These are phyloP conservation scores for Drosophila hamatofila DNA, from an alignment of 2,888 invertebrate species.

Conservation along the genomic window DNA sequence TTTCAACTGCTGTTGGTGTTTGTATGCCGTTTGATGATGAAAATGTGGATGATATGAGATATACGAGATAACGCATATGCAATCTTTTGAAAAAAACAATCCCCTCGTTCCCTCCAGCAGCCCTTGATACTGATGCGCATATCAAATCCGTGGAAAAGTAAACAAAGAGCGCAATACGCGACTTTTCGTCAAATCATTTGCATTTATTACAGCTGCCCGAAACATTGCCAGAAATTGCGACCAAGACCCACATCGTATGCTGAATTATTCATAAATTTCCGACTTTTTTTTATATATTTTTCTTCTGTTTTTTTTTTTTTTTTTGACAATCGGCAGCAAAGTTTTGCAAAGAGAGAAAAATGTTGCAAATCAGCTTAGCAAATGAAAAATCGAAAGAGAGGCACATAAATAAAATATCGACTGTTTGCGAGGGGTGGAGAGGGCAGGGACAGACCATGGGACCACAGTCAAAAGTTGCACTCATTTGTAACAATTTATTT, in stretches of 20 bases:
- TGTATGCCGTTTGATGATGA: constrained; percentile 10
- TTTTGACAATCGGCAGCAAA: constrained; percentile 43
- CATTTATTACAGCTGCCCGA: constrained; percentile 59
- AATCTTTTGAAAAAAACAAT: background rate
- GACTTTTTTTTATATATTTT: background rate
- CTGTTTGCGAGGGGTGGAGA: constrained; percentile 2
- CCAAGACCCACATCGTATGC: constrained; percentile 57
- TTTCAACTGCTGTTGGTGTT: constrained; percentile 1
- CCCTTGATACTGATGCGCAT: constrained; percentile 66
- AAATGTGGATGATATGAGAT: constrained; percentile 17
- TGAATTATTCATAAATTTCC: constrained; percentile 73
- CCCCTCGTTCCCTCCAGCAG: background rate
- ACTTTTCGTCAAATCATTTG: constrained; percentile 73
- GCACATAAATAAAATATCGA: constrained; percentile 54
- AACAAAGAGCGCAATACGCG: constrained; percentile 65
- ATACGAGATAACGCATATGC: constrained; percentile 19
- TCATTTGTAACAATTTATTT: constrained; percentile 81
- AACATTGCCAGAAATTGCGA: constrained; percentile 32
- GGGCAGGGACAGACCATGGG: background rate
- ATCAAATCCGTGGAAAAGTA: constrained; percentile 60
- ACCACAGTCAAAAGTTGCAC: constrained; percentile 67
- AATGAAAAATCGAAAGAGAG: constrained; percentile 68
- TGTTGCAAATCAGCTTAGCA: constrained; percentile 73
- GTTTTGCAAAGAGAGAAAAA: constrained; percentile 31
- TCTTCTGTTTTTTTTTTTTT: constrained; percentile 14